A percentile compares a stretch with the other conserved stretches of the same genome.
phyloP scores from a whole-genome alignment of 2,888 invertebrate species.

The Lepeophtheirus nordmannii region DNA sequence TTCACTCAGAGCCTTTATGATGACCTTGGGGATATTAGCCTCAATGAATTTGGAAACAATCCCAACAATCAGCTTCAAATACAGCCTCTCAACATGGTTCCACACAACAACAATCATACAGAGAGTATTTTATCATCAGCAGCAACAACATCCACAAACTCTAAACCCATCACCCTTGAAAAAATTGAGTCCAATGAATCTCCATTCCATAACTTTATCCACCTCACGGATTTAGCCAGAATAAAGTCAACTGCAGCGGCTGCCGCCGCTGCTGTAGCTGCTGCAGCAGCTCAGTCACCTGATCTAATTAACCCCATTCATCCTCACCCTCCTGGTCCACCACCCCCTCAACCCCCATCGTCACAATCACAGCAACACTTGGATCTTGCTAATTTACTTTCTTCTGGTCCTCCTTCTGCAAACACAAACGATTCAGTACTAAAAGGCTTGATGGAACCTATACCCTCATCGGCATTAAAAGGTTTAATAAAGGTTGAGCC shows the following conservation, averaged over 20 bases:
- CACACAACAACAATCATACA: conserved; percentile 4
- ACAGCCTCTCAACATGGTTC: background rate
- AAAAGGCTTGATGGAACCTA: conserved; percentile 20
- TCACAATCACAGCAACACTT: background rate
- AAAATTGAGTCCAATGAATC: background rate
- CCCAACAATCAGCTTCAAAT: background rate
- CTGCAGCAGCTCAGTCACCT: conserved; percentile 6
- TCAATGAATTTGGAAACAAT: background rate
- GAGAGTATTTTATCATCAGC: background rate
- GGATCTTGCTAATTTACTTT: background rate
- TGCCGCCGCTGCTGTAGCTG: background rate
- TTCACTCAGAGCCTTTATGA: conserved; percentile 22
- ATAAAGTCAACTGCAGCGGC: background rate
- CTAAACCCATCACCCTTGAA: conserved; percentile 1
- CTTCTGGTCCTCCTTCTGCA: background rate
- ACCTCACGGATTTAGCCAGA: background rate
- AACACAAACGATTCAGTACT: conserved; percentile 1
- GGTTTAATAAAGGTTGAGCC: conserved; percentile 15
- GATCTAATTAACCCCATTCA: background rate
- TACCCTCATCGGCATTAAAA: conserved; percentile 19
- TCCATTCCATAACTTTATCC: background rate
- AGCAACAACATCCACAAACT: background rate
- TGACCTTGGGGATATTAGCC: conserved; percentile 13
- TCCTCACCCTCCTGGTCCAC: background rate
- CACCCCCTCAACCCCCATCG: background rate